Percentiles rank a stretch among this genome's conserved stretches.
These are phyloP conservation scores for Dryadula phaetusa DNA, from an alignment of 2,888 invertebrate genomes.

Conservation along the genomic window DNA sequence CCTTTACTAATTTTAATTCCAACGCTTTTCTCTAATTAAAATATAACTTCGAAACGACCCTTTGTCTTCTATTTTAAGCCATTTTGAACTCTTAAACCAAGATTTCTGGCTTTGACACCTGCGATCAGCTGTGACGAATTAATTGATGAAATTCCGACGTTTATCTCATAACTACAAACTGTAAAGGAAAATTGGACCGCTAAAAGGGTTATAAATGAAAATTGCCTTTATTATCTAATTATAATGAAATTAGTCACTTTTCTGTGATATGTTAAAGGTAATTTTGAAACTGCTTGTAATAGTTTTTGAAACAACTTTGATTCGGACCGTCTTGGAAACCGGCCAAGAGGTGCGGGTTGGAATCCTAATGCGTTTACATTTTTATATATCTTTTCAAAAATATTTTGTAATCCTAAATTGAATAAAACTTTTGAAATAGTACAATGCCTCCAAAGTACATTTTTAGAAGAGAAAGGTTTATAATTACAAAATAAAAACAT, in stretches of 20 bases:
- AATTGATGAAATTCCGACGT: constrained; percentile 30
- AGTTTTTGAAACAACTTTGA: too few relatives aligned
- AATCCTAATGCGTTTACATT: too few relatives aligned
- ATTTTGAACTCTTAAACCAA: constrained; percentile 35
- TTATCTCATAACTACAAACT: constrained; percentile 3
- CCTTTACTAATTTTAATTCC: constrained; percentile 58
- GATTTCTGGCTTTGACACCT: constrained; percentile 40
- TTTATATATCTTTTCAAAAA: too few relatives aligned
- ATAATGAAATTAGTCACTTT: not conserved
- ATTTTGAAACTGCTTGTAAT: too few relatives aligned
- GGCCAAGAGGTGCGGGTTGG: too few relatives aligned
- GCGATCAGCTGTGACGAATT: constrained; percentile 33
- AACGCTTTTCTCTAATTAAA: constrained; percentile 62
- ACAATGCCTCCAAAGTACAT: too few relatives aligned
- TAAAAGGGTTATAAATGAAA: not conserved
- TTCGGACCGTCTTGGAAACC: too few relatives aligned
- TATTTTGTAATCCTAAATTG: too few relatives aligned
- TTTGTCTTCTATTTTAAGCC: constrained; percentile 47
- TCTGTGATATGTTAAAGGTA: not conserved
- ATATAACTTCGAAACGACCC: constrained; percentile 59
- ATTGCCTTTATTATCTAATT: not conserved
- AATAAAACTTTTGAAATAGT: too few relatives aligned
- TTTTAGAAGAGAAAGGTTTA: too few relatives aligned
- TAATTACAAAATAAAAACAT: too few relatives aligned
- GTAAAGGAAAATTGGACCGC: constrained; percentile 3